These are phyloP conservation scores for Mythimna pallens DNA, from an alignment of 2,888 invertebrate species.

Conservation along the genomic window DNA sequence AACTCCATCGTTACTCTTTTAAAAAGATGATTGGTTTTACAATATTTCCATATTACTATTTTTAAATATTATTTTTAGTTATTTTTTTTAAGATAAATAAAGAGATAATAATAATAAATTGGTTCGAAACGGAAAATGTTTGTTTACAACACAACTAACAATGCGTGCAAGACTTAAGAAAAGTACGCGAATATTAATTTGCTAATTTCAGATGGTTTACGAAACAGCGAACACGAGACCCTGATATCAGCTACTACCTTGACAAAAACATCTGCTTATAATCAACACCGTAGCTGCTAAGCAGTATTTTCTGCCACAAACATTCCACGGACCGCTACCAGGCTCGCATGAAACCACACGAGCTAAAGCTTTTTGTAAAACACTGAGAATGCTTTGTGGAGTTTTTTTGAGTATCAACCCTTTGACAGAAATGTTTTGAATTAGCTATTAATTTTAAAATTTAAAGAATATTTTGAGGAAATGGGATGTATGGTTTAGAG, in stretches of 20 bases:
- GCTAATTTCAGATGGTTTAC: too few relatives aligned
- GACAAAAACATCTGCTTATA: neutral
- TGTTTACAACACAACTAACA: too few relatives aligned
- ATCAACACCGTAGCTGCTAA: slow-evolving; percentile 2
- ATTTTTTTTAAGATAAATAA: too few relatives aligned
- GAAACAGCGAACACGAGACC: too few relatives aligned
- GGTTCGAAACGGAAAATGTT: too few relatives aligned
- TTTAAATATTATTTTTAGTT: too few relatives aligned
- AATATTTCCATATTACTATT: too few relatives aligned
- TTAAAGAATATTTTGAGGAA: neutral
- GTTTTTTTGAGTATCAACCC: slow-evolving; percentile 28
- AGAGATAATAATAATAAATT: too few relatives aligned
- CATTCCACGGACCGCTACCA: slow-evolving; percentile 15
- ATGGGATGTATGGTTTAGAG: slow-evolving; percentile 2
- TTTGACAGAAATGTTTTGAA: slow-evolving; percentile 41
- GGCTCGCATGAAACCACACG: slow-evolving; percentile 39
- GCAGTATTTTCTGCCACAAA: slow-evolving; percentile 6
- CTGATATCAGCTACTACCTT: neutral
- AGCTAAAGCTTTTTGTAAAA: slow-evolving; percentile 30
- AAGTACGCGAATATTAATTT: too few relatives aligned
- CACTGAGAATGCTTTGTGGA: slow-evolving; percentile 52
- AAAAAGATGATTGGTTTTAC: too few relatives aligned
- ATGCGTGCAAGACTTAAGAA: too few relatives aligned
- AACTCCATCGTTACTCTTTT: too few relatives aligned
- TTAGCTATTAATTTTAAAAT: slow-evolving; percentile 25